These are phyloP conservation scores for Pseudomyrmex gracilis DNA, from an alignment of 1,140 invertebrate species.

Conservation along the genomic window DNA sequence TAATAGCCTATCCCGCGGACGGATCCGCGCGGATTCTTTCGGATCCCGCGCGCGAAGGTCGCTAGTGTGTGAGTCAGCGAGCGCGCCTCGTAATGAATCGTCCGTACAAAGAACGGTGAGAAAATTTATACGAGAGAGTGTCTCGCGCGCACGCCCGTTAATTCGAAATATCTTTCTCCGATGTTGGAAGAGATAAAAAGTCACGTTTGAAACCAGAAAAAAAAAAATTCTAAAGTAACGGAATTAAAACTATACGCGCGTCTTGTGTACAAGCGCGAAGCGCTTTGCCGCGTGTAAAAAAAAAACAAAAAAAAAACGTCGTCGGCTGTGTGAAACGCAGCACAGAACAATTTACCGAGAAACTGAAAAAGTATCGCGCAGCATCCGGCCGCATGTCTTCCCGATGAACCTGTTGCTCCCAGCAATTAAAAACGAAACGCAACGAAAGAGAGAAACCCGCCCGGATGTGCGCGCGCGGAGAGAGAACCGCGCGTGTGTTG, in stretches of 20 bases:
- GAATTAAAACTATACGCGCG: no score
- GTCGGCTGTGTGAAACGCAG: not conserved
- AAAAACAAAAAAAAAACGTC: no score
- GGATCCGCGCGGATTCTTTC: conserved; percentile 35
- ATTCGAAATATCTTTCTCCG: no score
- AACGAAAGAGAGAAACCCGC: conserved; percentile 22
- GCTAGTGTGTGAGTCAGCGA: not conserved
- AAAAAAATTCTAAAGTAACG: no score
- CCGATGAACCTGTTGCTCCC: conserved; percentile 73
- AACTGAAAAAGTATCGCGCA: conserved; percentile 28
- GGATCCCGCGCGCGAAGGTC: conserved; percentile 34
- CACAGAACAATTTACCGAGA: conserved; percentile 32
- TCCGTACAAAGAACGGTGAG: no score
- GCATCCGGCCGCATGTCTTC: conserved; percentile 30
- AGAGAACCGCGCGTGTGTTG: conserved; percentile 26
- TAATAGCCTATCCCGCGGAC: conserved; percentile 45
- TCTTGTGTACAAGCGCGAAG: not conserved
- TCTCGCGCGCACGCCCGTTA: no score
- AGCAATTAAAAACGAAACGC: conserved; percentile 72
- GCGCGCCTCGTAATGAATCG: not conserved
- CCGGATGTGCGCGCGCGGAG: conserved; percentile 45
- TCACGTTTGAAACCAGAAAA: no score
- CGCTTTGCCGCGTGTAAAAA: not conserved
- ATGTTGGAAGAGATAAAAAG: no score
- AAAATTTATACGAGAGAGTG: not conserved